Evolutionary conservation across 1,140 invertebrate species (phyloP), one percentile per base, ranked within the genome.

Genomic region (Drosophila lacteicornis): DNA sequence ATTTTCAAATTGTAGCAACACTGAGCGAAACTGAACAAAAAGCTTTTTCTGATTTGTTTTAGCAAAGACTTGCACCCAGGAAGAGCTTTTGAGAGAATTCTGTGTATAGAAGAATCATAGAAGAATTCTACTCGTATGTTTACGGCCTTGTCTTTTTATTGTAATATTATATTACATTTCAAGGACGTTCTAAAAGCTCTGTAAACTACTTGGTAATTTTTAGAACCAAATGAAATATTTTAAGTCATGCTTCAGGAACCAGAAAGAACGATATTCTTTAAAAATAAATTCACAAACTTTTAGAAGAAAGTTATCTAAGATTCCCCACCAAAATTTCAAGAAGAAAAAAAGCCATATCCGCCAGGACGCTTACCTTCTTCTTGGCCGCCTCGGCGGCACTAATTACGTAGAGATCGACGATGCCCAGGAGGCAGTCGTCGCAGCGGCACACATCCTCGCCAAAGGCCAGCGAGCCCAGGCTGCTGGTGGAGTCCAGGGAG

Each of bases 391-490:
- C 94, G 46, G 93, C 91, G 38, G 94, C 94, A 71, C 94, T 95
- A 69, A 96, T 94, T 57, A 95, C 94, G 81, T 95, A 95, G 56
- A 95, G 93, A 93, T 97, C 96, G 66, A 95, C 96, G 77, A 97
- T 97, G 6, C 96, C 96, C 66, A 97, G 93, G 40, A 97, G 93
- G 75, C 96, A 97, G 92, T 97, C 96, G 90, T 97, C 96, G 92
- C 96, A 97, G 36, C 95, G 94, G 92, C 96, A 97, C 50, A 96
- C 95, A 79, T 97, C 96, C 85, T 95, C 96, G 38, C 94, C 94
- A 2, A 93, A 76, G 13, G 94, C 94, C 45, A 95, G 79, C 4
- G 96, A 96, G 62, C 96, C 95, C 61, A 96, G 94, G 79, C 96
- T 97, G 80, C 95, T 95, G 73, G 96, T 95, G 66, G 96, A 97